These are phyloP conservation scores for Antechinus flavipes DNA, from an alignment of 2,113 vertebrate genomes.

Conservation along the genomic window DNA sequence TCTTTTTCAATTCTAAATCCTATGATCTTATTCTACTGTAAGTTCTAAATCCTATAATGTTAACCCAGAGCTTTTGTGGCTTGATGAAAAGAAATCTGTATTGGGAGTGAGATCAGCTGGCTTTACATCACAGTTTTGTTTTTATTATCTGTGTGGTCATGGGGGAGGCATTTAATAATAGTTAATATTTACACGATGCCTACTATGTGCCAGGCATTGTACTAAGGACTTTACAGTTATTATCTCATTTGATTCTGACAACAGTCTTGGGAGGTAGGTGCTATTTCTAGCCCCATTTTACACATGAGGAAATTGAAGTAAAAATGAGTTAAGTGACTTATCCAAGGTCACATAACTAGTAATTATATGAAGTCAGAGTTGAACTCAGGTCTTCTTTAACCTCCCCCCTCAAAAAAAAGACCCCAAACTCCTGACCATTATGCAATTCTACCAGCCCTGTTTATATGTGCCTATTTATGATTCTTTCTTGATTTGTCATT, in stretches of 20 bases:
- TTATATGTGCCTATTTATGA: not conserved
- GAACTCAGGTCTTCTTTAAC: not conserved
- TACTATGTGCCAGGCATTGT: not conserved
- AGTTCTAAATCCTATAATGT: not conserved
- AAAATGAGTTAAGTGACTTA: not conserved
- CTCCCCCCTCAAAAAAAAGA: too few species aligned
- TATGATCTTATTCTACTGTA: not conserved
- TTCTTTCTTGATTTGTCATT: not conserved
- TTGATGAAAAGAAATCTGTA: not conserved
- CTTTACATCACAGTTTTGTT: not conserved
- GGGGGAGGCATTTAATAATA: not conserved
- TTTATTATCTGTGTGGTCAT: not conserved
- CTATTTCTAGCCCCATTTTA: not conserved
- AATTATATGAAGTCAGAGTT: not conserved
- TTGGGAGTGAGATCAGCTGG: not conserved
- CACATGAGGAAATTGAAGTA: not conserved
- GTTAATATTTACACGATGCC: not conserved
- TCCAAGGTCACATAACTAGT: not conserved
- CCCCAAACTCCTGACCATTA: not conserved
- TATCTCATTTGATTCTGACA: not conserved
- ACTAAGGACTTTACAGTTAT: not conserved
- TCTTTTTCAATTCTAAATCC: not conserved
- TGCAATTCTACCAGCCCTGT: not conserved
- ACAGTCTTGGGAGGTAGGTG: not conserved
- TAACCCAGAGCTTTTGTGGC: not conserved